Evolutionary conservation across 2,797 vertebrate species (phyloP), one percentile per base, ranked within the genome.

Genomic region (Schizothorax lantsangensis): DNA sequence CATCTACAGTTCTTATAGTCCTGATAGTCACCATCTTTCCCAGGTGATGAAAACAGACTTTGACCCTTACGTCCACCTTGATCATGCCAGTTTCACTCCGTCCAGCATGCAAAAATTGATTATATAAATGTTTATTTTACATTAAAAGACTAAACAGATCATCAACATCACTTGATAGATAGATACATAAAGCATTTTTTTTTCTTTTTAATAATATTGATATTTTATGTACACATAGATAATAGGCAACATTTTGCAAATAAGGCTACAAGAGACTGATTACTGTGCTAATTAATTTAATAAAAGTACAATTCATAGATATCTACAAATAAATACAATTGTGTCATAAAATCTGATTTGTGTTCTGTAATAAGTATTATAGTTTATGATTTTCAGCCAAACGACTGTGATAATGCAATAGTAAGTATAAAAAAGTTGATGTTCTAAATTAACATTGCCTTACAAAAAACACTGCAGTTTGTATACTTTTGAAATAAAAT

Each of bases 401-500:
- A 95, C 43, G 94, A 95, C 95, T 96, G 95, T 96, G 94, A 95
- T 93, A 92, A 90, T 90, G 86, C 92, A 95, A 88, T 93, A 91
- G 92, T 90, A 84, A 93, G 92, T 95, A 91, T 90, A 94, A 77
- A 92, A 95, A 94, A 94, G 93, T 95, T 93, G 92, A 95, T 92
- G 93, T 95, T 94, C 94, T 95, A 91, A 96, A 94, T 96, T 94
- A 95, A 97, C 97, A 97, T 98, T 97, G 95, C 96, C 95, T 95
- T 97, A 98, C 96, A 92, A 92, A 95, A 96, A 93, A 86, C 93
- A 93, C 96, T 95, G 94, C 93, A 93, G 94, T 96, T 96, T 95
- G 95, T 98, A 97, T 98, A 98, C 96, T 98, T 99, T 99, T 98
- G 95, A 97, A 99, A 99, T 98, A 98, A 99, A 96, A 91, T 95